phyloP scores from a whole-genome alignment of 1,140 invertebrate genomes.

The Probaryconus sp. region DNA sequence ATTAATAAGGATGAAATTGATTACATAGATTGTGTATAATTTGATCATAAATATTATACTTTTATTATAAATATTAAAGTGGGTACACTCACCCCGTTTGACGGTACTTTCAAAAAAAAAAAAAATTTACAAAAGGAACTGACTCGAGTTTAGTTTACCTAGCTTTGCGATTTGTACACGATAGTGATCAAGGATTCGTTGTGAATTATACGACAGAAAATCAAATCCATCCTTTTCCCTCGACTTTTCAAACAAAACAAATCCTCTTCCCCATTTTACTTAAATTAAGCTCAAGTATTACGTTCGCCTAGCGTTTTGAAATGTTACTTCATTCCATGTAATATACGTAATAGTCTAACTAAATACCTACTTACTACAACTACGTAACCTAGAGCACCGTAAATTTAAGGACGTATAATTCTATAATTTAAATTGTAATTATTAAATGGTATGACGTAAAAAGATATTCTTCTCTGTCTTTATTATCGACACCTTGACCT shows the following conservation, averaged over 20 bases:
- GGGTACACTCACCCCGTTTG: no score
- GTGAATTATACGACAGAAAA: constrained; percentile 22
- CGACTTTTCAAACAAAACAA: constrained; percentile 47
- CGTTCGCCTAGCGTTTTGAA: constrained; percentile 76
- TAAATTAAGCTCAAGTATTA: constrained; percentile 78
- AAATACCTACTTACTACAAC: constrained; percentile 77
- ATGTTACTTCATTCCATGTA: constrained; percentile 79
- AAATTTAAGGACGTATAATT: constrained; percentile 77
- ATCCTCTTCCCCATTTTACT: constrained; percentile 61
- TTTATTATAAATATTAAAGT: no score
- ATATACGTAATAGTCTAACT: constrained; percentile 78
- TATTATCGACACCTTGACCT: no score
- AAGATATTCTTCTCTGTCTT: constrained; percentile 4
- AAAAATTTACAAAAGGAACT: constrained; percentile 5
- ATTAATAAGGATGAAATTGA: no score
- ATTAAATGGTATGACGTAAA: constrained; percentile 79
- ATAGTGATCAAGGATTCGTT: constrained; percentile 33
- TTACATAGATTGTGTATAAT: no score
- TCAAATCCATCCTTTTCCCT: constrained; percentile 10
- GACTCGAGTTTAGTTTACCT: constrained; percentile 25
- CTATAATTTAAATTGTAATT: constrained; percentile 79
- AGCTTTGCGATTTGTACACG: constrained; percentile 33
- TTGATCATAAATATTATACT: no score
- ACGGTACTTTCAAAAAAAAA: constrained; percentile 1
- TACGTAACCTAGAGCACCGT: constrained; percentile 78